Evolutionary conservation across 2,113 vertebrate species (phyloP).

Genomic region (Balaenoptera acutorostrata): DNA sequence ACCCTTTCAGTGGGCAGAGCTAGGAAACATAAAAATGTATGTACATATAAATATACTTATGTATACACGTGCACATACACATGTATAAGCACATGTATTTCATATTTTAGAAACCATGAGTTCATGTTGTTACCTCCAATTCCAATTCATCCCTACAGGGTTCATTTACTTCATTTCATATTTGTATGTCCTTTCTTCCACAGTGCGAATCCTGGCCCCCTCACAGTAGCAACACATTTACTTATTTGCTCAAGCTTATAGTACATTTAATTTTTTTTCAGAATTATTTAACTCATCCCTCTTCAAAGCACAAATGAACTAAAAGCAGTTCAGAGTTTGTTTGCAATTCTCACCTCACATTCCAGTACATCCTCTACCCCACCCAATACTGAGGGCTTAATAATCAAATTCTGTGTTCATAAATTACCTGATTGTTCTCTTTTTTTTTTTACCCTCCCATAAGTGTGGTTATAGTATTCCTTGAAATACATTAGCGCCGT

Average conservation of each 20-base stretch:
- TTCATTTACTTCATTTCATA: neutral
- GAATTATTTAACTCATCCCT: neutral
- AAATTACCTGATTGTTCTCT: neutral
- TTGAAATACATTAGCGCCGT: neutral
- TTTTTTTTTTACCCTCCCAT: neutral
- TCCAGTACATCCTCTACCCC: neutral
- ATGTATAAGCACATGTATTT: neutral
- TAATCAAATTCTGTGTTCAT: neutral
- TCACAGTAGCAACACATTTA: neutral
- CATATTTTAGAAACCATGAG: neutral
- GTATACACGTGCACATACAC: neutral
- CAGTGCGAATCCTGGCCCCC: neutral
- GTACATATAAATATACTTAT: accelerated
- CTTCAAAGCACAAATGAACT: neutral
- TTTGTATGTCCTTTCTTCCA: neutral
- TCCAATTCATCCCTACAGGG: neutral
- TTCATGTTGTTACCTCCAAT: neutral
- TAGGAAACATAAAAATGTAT: neutral
- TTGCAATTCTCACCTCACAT: neutral
- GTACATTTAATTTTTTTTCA: neutral
- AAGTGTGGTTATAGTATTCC: neutral
- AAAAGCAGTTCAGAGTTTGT: neutral
- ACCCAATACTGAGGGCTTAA: neutral
- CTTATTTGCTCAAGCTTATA: neutral
- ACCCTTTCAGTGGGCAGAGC: neutral